Evolutionary conservation across 1,140 invertebrate genomes (phyloP).

Genomic region (Agraylea sexmaculata): DNA sequence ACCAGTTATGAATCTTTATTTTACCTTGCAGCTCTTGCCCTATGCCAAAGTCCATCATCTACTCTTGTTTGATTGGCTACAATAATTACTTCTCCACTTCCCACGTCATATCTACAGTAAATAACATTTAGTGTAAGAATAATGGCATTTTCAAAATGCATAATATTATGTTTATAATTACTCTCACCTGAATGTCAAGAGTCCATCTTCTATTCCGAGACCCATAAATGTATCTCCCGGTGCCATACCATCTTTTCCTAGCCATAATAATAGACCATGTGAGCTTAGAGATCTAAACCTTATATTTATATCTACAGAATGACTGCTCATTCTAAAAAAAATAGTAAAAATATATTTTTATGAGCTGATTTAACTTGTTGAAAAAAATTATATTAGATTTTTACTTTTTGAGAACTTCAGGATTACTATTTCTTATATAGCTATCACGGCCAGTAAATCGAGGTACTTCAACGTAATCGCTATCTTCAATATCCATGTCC

Average conservation of each 20-base stretch:
- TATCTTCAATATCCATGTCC: constrained; percentile 24
- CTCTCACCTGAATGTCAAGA: constrained; percentile 33
- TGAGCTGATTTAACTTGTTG: constrained; percentile 3
- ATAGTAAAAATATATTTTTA: constrained; percentile 10
- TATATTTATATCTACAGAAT: constrained; percentile 71
- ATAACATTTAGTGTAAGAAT: constrained; percentile 24
- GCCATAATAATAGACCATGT: constrained; percentile 82
- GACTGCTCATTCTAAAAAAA: constrained; percentile 56
- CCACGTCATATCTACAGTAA: constrained; percentile 55
- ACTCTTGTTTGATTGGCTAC: constrained; percentile 77
- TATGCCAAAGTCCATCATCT: constrained; percentile 87
- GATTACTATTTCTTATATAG: constrained; percentile 60
- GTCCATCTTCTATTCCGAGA: constrained; percentile 68
- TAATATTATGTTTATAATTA: constrained; percentile 1
- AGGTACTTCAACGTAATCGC: constrained; percentile 28
- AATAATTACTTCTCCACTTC: constrained; percentile 66
- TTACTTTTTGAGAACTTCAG: constrained; percentile 40
- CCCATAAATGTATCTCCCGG: constrained; percentile 67
- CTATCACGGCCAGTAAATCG: constrained; percentile 51
- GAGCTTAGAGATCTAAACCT: constrained; percentile 52
- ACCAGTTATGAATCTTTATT: constrained; percentile 13
- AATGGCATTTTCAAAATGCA: background rate
- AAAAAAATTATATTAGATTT: background rate
- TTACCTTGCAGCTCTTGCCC: constrained; percentile 76
- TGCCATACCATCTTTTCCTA: constrained; percentile 55